Evolutionary conservation across 2,113 vertebrate genomes (phyloP), one percentile per base, ranked within the genome.

Genomic region (Choloepus hoffmanni): DNA sequence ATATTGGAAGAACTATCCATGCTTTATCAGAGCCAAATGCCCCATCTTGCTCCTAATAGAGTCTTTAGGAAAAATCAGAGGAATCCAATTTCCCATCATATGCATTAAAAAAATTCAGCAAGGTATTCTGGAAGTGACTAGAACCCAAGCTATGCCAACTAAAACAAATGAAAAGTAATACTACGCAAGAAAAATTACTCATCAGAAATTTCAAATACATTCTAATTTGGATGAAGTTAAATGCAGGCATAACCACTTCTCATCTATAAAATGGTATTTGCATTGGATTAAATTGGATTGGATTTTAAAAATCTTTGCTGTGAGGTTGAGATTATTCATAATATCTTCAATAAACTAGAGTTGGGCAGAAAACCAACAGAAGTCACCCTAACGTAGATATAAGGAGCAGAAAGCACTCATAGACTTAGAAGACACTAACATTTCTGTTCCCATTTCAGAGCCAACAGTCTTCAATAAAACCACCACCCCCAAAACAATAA

Each of bases 201-300:
- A 95, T 81, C 19, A 82, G 79, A 96, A 97, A 96, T 95, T 97
- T 53, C 95, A 97, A 97, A 74, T 63, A 91, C 68, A 30, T 28
- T 94, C 53, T 68, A 72, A 40, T 77, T 91, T 50, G 65, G 36
- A 87, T 95, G 18, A 2, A 72, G 28, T 65, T 33, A 36, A 23
- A 53, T 74, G 82, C 58, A 74, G 2, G 1, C 18, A 88, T 7
- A 16, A 85, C 7, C 33, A 28, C 83, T 73, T 84, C 19, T 19
- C 33, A 87, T 43, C 13, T 24, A 9, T 12, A 91, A 86, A 92
- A 90, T 63, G 58, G 58, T 60, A 72, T 81, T 92, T 94, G 50
- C 60, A 85, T 36, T 65, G 2, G 8, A 89, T 26, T 77, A 63
- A 36, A 55, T 5, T 55, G 23, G 76, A 78, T 33, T 53, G 33